Base-by-base conservation (phyloP, 1,140 invertebrate genomes). In the Drosophila guanche region DNA sequence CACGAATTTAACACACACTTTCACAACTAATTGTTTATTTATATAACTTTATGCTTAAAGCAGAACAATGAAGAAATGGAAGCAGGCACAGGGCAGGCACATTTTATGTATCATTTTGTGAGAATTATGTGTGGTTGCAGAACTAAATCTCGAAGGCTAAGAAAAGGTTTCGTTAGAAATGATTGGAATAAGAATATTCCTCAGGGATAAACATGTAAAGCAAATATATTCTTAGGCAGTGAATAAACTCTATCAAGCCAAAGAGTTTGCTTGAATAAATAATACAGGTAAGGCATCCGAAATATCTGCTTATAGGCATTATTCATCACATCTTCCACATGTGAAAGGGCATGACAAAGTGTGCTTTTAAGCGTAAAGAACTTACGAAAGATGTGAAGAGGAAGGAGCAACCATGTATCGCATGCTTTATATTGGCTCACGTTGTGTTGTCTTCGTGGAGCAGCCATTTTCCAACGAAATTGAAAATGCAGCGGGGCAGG, bases 401-500 rank as follows among this genome's bases (percentile, higher is more conserved):
- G 42, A 20, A 33, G 16, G 16, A 20, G 16, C 16, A 20, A 1
- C 16, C 50, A 40, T 52, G 23, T 20, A 12, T 16, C 29, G 29
- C 37, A 20, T 52, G 14, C 50, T 37, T 52, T 12, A 52, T 20
- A 52, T 52, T 10, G 23, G 20, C 29, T 41, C 29, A 51, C 43
- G 37, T 52, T 60, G 25, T 27, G 45, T 57, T 33, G 16, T 23
- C 16, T 56, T 48, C 2, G 16, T 14, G 16, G 16, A 20, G 16
- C 16, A 41, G 16, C 8, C 16, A 27, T 57, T 16, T 14, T 50
- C 5, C 8, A 48, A 42, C 14, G 8, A 37, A 43, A 65, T 58
- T 58, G 46, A 58, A 58, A 65, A 58, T 57, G 45, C n/a, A 37
- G 23, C 10, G 55, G 57, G 25, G 14, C 2, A 6, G 7, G 23